Percentiles rank a stretch among this genome's conserved stretches.
Evolutionary conservation across 2,888 invertebrate genomes (phyloP).

Genomic region (Tuberolachnus salignus): DNA sequence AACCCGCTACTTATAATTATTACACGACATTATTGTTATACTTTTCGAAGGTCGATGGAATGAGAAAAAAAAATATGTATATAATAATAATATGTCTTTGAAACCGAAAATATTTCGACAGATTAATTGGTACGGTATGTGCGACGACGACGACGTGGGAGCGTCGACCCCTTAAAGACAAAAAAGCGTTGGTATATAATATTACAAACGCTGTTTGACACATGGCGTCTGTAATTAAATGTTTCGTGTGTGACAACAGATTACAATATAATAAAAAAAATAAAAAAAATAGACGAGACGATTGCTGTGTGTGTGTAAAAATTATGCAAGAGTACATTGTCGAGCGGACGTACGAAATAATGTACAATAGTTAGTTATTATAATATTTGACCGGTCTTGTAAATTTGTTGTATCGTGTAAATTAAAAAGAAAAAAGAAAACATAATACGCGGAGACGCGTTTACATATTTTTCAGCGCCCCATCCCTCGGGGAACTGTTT

Average conservation of each 20-base stretch:
- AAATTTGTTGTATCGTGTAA: not conserved
- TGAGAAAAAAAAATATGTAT: too few relatives aligned
- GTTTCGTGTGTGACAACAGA: not conserved
- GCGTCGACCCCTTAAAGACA: constrained; percentile 37
- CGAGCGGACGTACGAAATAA: not conserved
- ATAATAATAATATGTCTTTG: not conserved
- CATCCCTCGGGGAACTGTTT: too few relatives aligned
- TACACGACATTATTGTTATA: not conserved
- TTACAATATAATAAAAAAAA: too few relatives aligned
- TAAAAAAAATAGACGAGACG: too few relatives aligned
- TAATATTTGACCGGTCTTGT: not conserved
- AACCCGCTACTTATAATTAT: not conserved
- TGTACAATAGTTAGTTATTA: not conserved
- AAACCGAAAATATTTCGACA: not conserved
- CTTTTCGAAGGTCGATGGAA: constrained; percentile 32
- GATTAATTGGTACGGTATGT: not conserved
- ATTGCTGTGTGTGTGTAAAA: too few relatives aligned
- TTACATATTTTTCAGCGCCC: too few relatives aligned
- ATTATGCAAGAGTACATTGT: not conserved
- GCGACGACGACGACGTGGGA: not conserved
- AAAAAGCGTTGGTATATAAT: not conserved
- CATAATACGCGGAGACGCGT: too few relatives aligned
- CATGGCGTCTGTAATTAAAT: constrained; percentile 14
- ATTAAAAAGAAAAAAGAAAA: too few relatives aligned
- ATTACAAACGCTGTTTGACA: not conserved